Conservation (phyloP, 1,140 invertebrate genomes). For the Cherax destructor region DNA sequence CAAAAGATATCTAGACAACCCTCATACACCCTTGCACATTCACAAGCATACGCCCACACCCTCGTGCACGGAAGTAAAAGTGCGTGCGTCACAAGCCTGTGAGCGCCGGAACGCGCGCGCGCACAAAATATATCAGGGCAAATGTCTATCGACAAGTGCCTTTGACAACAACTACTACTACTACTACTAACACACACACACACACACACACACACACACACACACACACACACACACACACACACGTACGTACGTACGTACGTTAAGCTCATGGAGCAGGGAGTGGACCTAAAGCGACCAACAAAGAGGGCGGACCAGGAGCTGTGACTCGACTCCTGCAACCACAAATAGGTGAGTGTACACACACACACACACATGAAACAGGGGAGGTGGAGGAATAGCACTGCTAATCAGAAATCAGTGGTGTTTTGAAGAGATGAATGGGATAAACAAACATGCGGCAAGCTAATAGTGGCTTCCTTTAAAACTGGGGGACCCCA, state of each 20-base stretch:
- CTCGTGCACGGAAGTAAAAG: neutral
- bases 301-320: no score
- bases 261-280: neutral
- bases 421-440: no score
- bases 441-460: neutral
- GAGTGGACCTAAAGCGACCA: no score
- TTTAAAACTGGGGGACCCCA: neutral
- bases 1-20: no score
- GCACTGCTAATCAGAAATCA: no score
- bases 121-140: neutral
- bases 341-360: no score
- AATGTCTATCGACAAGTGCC: no score
- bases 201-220: constrained; percentile 13
- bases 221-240: neutral
- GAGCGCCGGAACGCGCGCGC: neutral
- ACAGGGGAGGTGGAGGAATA: no score
- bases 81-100: neutral
- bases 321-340: no score
- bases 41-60: constrained; percentile 9
- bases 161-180: no score
- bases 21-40: neutral
- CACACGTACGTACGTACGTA: constrained; percentile 4
- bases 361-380: no score
- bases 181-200: no score
- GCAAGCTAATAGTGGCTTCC: neutral